These are phyloP conservation scores for Cydia fagiglandana DNA, from an alignment of 1,140 invertebrate genomes.

Conservation along the genomic window DNA sequence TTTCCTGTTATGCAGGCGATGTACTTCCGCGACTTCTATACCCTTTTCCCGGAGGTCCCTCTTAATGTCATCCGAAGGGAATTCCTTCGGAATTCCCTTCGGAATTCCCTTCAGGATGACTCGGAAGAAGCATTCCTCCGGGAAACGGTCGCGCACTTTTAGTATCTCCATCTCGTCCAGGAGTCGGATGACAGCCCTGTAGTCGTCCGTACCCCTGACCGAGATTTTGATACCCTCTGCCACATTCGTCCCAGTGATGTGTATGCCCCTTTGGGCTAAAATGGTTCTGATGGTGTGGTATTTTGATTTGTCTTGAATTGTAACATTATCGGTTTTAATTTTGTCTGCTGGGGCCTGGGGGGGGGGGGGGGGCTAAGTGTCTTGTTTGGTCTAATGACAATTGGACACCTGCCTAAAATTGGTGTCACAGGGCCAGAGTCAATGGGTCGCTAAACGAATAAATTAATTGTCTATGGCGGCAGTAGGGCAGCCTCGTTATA, in stretches of 20 bases:
- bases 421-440: slow-evolving; percentile 8
- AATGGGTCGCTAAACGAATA: neutral
- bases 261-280: neutral
- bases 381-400: neutral
- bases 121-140: neutral
- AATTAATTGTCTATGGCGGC: neutral
- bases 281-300: neutral
- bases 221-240: neutral
- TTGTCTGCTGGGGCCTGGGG: no score
- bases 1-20: neutral
- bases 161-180: neutral
- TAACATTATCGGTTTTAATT: no score
- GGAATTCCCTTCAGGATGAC: no score
- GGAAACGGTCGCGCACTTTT: neutral
- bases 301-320: neutral
- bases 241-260: neutral
- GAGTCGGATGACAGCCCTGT: neutral
- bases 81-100: no score
- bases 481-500: neutral
- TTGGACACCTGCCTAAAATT: neutral
- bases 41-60: neutral
- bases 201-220: neutral
- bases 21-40: neutral
- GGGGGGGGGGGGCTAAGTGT: no score
- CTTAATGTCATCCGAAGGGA: neutral